These are phyloP conservation scores for Drosophila serrata DNA, from an alignment of 1,140 invertebrate species.

Conservation along the genomic window DNA sequence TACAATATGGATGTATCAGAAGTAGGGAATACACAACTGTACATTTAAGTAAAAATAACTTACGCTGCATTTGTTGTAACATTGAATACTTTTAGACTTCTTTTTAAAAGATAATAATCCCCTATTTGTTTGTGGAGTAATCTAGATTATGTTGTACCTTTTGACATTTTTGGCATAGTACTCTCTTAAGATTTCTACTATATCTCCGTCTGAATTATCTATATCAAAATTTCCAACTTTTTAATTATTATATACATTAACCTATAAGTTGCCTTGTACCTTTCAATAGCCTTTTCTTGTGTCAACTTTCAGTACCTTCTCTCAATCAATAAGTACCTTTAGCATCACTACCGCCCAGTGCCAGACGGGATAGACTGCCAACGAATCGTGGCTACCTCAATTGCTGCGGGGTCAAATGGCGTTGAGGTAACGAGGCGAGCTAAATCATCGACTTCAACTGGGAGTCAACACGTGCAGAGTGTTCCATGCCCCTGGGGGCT, in stretches of 20 bases:
- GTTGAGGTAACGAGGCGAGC: slow-evolving; percentile 73
- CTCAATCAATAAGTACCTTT: slow-evolving; percentile 15
- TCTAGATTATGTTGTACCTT: too few species aligned
- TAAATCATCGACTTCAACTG: slow-evolving; percentile 61
- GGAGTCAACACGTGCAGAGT: slow-evolving; percentile 72
- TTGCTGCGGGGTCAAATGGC: slow-evolving; percentile 77
- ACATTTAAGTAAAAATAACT: too few species aligned
- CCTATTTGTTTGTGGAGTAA: too few species aligned
- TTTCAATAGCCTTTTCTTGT: neutral
- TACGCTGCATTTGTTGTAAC: too few species aligned
- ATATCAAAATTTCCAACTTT: neutral
- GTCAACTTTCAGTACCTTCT: neutral
- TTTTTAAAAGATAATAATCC: too few species aligned
- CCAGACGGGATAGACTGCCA: slow-evolving; percentile 24
- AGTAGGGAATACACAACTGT: too few species aligned
- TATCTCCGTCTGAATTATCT: neutral
- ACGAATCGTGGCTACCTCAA: slow-evolving; percentile 72
- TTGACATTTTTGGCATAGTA: too few species aligned
- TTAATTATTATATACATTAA: neutral
- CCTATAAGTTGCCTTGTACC: neutral
- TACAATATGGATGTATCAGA: too few species aligned
- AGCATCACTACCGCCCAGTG: slow-evolving; percentile 19
- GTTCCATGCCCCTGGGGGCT: slow-evolving; percentile 39
- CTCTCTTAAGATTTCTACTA: too few species aligned
- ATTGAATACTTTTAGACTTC: too few species aligned